Evolutionary conservation across 2,888 invertebrate species (phyloP).

Genomic region (Polymixis lichenea): DNA sequence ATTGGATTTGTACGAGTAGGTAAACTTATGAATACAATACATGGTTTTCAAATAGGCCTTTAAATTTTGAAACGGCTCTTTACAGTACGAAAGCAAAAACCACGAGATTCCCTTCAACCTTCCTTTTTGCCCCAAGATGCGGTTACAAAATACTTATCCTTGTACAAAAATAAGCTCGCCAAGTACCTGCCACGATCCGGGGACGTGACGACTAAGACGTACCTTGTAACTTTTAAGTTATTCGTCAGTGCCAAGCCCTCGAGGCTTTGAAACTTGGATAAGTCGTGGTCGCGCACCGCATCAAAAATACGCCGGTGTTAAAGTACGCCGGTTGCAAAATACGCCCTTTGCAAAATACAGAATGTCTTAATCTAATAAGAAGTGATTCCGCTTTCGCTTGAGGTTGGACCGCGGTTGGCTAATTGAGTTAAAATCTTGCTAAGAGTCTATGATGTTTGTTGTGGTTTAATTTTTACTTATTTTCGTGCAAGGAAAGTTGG

Average conservation of each 20-base stretch:
- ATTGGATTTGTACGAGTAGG: background rate
- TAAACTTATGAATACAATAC: background rate
- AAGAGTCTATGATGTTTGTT: slow-evolving; percentile 58
- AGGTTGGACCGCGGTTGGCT: slow-evolving; percentile 63
- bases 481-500: slow-evolving; percentile 7
- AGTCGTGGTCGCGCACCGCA: slow-evolving; percentile 76
- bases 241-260: slow-evolving; percentile 69
- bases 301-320: slow-evolving; percentile 71
- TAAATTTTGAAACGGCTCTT: background rate
- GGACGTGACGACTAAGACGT: slow-evolving; percentile 68
- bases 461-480: slow-evolving; percentile 35
- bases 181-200: slow-evolving; percentile 69
- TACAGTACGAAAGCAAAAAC: slow-evolving; percentile 28
- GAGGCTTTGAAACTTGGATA: slow-evolving; percentile 72
- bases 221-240: slow-evolving; percentile 76
- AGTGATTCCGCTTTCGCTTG: slow-evolving; percentile 67
- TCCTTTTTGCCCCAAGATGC: slow-evolving; percentile 41
- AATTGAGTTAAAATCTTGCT: slow-evolving; percentile 64
- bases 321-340: slow-evolving; percentile 57
- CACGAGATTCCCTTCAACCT: background rate
- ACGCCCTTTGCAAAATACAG: slow-evolving; percentile 61
- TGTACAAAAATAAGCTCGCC: slow-evolving; percentile 70
- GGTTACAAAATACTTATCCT: slow-evolving; percentile 60
- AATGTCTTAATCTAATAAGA: slow-evolving; percentile 68
- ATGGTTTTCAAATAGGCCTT: background rate